Conservation (phyloP, 2,888 invertebrate species). For the Drosophila vallismaia region DNA sequence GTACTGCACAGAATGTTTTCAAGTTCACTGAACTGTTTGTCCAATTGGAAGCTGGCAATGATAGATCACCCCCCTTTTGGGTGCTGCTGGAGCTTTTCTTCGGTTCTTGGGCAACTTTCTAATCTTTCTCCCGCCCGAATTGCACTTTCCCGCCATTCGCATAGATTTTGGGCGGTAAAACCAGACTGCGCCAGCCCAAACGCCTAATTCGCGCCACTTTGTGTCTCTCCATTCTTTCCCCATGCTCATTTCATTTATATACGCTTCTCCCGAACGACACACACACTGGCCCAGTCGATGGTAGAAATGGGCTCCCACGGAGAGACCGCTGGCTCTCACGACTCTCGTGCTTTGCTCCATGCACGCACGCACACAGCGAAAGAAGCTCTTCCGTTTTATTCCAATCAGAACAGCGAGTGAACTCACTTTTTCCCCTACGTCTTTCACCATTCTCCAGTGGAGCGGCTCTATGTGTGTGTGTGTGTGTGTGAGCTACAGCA, state of each 20-base stretch:
- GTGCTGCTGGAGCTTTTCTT: not conserved
- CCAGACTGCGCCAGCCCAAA: slow-evolving; percentile 74
- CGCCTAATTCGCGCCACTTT: slow-evolving; percentile 78
- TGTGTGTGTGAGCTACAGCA: slow-evolving; percentile 43
- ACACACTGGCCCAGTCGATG: slow-evolving; percentile 40
- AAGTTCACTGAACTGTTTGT: slow-evolving; percentile 2
- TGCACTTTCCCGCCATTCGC: slow-evolving; percentile 74
- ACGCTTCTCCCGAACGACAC: slow-evolving; percentile 45
- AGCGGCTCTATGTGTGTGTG: slow-evolving; percentile 3
- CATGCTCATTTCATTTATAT: slow-evolving; percentile 44
- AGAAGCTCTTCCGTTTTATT: slow-evolving; percentile 67
- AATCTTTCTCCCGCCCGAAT: slow-evolving; percentile 58
- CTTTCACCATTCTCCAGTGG: slow-evolving; percentile 44
- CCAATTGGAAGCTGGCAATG: not conserved
- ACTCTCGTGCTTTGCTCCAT: slow-evolving; percentile 17
- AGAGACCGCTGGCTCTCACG: slow-evolving; percentile 9
- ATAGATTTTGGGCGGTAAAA: slow-evolving; percentile 77
- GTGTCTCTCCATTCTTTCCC: slow-evolving; percentile 53
- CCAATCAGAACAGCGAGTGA: slow-evolving; percentile 68
- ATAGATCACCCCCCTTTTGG: slow-evolving; percentile 36
- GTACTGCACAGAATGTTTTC: not conserved
- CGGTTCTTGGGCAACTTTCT: slow-evolving; percentile 30
- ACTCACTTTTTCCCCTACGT: slow-evolving; percentile 57
- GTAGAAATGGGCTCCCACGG: slow-evolving; percentile 47
- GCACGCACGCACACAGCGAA: slow-evolving; percentile 47